A percentile compares a stretch with the other conserved stretches of the same genome.
These are phyloP conservation scores for Tenebrio molitor DNA, from an alignment of 1,140 invertebrate species.

Conservation along the genomic window DNA sequence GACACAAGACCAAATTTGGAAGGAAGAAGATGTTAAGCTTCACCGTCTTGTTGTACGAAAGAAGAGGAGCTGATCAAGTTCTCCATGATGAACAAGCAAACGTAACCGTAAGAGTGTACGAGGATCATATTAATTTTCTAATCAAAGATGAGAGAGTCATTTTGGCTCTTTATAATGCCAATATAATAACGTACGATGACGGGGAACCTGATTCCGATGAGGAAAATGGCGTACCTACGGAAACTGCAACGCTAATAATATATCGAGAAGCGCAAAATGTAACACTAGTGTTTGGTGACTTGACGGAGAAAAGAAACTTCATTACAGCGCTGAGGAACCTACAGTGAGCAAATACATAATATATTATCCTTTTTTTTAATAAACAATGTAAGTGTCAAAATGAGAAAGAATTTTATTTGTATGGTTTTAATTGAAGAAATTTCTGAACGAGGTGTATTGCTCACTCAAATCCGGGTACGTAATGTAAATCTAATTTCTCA, in stretches of 20 bases:
- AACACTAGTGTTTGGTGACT: slow-evolving; percentile 26
- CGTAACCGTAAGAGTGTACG: slow-evolving; percentile 18
- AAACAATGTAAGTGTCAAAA: no score
- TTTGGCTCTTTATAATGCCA: slow-evolving; percentile 11
- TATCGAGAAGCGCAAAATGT: slow-evolving; percentile 31
- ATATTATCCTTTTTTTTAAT: no score
- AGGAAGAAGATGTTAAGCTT: slow-evolving; percentile 7
- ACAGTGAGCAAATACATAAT: slow-evolving; percentile 29
- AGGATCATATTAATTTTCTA: slow-evolving; percentile 16
- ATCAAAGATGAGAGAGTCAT: slow-evolving; percentile 11
- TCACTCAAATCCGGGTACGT: no score
- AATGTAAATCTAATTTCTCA: no score
- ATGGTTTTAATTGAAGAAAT: no score
- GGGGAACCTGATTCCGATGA: slow-evolving; percentile 42
- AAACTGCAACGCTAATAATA: slow-evolving; percentile 24
- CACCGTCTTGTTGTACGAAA: neutral
- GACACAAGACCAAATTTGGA: slow-evolving; percentile 11
- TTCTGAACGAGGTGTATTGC: no score
- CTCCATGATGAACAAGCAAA: slow-evolving; percentile 24
- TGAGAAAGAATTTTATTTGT: no score
- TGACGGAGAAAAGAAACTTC: slow-evolving; percentile 28
- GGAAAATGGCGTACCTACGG: slow-evolving; percentile 10
- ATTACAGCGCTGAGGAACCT: slow-evolving; percentile 8
- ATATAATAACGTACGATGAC: slow-evolving; percentile 33
- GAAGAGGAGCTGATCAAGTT: slow-evolving; percentile 12